Conservation (phyloP, 2,113 vertebrate species). For the Rhodinocichla rosea region DNA sequence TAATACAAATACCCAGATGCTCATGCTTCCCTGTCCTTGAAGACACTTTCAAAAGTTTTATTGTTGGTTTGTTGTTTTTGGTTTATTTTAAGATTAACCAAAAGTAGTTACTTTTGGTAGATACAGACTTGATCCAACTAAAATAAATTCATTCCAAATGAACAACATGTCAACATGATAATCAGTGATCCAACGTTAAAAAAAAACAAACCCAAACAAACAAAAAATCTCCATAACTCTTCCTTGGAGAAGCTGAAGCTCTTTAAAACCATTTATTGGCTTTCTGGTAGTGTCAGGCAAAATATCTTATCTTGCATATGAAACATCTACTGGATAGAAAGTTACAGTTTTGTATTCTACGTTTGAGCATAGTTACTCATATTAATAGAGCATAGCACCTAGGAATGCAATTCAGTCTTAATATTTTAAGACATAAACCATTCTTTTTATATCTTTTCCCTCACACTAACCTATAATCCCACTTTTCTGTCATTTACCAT, state of each 20-base stretch:
- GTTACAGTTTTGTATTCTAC: background rate
- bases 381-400: background rate
- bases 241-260: background rate
- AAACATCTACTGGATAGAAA: background rate
- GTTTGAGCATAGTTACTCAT: background rate
- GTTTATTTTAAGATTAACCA: background rate
- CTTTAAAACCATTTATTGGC: background rate
- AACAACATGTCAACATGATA: background rate
- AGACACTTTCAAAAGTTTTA: background rate
- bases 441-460: background rate
- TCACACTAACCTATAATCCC: background rate
- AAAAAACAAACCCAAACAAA: background rate
- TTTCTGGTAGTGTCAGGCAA: background rate
- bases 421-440: background rate
- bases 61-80: rapidly evolving
- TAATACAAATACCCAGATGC: slow-evolving; percentile 31
- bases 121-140: background rate
- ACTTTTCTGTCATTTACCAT: background rate
- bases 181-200: background rate
- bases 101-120: background rate
- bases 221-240: background rate
- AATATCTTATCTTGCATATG: background rate
- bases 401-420: background rate
- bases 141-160: background rate
- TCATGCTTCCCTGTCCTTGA: slow-evolving; percentile 42